Conservation (phyloP, 2,113 vertebrate species). For the Anhinga anhinga region DNA sequence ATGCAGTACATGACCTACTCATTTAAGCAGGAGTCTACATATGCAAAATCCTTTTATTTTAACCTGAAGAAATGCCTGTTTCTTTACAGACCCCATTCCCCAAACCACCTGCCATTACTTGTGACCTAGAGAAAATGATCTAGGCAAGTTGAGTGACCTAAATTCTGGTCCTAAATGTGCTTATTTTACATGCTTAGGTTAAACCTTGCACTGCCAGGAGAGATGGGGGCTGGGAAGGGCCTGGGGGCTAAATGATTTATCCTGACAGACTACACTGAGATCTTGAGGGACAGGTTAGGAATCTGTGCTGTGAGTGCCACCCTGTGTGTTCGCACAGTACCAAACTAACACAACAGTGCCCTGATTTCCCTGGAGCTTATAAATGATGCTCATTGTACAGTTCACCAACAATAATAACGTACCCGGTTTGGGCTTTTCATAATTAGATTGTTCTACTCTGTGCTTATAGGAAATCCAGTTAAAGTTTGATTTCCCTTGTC, state of each 20-base stretch:
- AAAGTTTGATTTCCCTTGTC: conserved; percentile 53
- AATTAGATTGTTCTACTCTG: conserved; percentile 44
- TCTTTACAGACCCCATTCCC: neutral
- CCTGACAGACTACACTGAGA: neutral
- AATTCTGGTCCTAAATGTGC: neutral
- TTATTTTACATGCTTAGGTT: neutral
- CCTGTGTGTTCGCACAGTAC: neutral
- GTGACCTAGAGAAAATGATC: neutral
- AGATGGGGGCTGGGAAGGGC: neutral
- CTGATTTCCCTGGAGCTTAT: neutral
- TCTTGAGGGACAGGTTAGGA: neutral
- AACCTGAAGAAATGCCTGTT: neutral
- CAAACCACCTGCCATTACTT: neutral
- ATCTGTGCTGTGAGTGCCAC: neutral
- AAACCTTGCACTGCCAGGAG: neutral
- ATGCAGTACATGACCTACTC: neutral
- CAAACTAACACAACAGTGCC: neutral
- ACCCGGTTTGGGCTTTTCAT: neutral
- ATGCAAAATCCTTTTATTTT: neutral
- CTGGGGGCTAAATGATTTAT: neutral
- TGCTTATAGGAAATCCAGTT: conserved; percentile 44
- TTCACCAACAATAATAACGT: neutral
- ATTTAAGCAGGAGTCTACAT: neutral
- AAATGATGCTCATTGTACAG: neutral
- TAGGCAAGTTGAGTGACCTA: neutral